A percentile compares a stretch with the other conserved stretches of the same genome.
Evolutionary conservation across 2,888 invertebrate species (phyloP).

Genomic region (Pasiphila rectangulata): DNA sequence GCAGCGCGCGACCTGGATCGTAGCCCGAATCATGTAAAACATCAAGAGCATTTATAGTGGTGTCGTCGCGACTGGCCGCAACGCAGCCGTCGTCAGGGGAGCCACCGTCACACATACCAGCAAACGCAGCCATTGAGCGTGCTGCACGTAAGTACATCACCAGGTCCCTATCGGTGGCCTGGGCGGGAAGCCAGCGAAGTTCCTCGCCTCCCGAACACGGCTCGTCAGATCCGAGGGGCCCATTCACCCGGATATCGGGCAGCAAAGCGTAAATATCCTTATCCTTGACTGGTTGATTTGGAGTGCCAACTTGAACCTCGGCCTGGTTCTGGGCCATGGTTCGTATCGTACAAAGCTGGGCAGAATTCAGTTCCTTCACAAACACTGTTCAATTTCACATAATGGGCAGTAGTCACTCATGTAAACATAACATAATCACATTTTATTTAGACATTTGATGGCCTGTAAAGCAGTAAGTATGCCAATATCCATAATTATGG

Average conservation of each 20-base stretch:
- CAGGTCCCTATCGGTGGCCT: slow-evolving; percentile 95
- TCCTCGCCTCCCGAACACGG: slow-evolving; percentile 87
- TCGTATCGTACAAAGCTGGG: slow-evolving; percentile 60
- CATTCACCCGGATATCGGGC: slow-evolving; percentile 79
- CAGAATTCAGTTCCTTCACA: slow-evolving; percentile 57
- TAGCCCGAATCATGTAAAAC: slow-evolving; percentile 97
- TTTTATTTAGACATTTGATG: slow-evolving; percentile 58
- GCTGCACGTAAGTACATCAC: slow-evolving; percentile 98
- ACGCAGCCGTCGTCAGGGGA: slow-evolving; percentile 98
- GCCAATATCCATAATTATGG: slow-evolving; percentile 81
- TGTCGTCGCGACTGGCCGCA: slow-evolving; percentile 97
- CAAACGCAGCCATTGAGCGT: slow-evolving; percentile 98
- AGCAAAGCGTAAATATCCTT: slow-evolving; percentile 78
- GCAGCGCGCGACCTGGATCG: slow-evolving; percentile 97
- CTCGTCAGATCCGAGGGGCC: slow-evolving; percentile 72
- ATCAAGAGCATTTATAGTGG: slow-evolving; percentile 97
- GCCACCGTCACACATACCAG: slow-evolving; percentile 99
- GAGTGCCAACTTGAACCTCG: slow-evolving; percentile 77
- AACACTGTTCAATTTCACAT: slow-evolving; percentile 62
- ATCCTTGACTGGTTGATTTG: slow-evolving; percentile 76
- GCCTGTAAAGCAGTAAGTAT: slow-evolving; percentile 71
- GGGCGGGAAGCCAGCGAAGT: slow-evolving; percentile 96
- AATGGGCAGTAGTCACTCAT: slow-evolving; percentile 47
- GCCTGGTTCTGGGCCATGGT: slow-evolving; percentile 79
- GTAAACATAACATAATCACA: slow-evolving; percentile 41